Base-by-base conservation (phyloP, 2,888 invertebrate species). In the Terebella lapidaria region DNA sequence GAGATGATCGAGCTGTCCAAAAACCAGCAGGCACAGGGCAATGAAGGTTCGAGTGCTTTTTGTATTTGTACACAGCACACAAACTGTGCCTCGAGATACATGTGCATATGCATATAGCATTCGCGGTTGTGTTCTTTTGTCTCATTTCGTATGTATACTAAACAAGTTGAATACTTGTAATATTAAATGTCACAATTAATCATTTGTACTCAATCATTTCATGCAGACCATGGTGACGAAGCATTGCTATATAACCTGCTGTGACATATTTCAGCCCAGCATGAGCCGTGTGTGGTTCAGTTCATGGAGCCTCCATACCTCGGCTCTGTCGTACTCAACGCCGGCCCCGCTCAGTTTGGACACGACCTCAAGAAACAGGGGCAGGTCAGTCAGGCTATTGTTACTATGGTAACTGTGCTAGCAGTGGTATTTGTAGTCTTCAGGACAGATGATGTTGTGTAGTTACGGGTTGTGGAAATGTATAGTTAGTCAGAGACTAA, bases 1-100 rank as follows among this genome's bases (percentile, higher is more conserved):
- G 96, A 97, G 82, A 94, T 97, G 92, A 87, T 93, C 1, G 91
- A 93, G 75, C 83, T 94, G 68, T 91, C 92, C 56, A 89, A 90
- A 69, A 63, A 60, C 18, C 81, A 88, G n/a, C n/a, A n/a, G n/a
- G n/a, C n/a, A n/a, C n/a, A n/a, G 63, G 67, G 62, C 5, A 54
- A 71, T 22, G 49, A 49, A n/a, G 49, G 49, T 49, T 10, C 10
- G n/a, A 35, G 10, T 35, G 42, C n/a, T n/a, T 35, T 35, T 35
- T 35, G n/a, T 35, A 35, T n/a, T 15, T n/a, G n/a, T n/a, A 35
- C 42, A 35, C 42, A 35, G n/a, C 42, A 35, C 42, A 35, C 42
- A 35, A 35, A 15, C 42, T 35, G 10, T 35, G n/a, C 42, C 42
- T 15, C n/a, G n/a, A n/a, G n/a, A n/a, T n/a, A n/a, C n/a, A n/a